Evolutionary conservation across 2,797 vertebrate genomes (phyloP), one percentile per base, ranked within the genome.

Genomic region (Cyprinella venusta): DNA sequence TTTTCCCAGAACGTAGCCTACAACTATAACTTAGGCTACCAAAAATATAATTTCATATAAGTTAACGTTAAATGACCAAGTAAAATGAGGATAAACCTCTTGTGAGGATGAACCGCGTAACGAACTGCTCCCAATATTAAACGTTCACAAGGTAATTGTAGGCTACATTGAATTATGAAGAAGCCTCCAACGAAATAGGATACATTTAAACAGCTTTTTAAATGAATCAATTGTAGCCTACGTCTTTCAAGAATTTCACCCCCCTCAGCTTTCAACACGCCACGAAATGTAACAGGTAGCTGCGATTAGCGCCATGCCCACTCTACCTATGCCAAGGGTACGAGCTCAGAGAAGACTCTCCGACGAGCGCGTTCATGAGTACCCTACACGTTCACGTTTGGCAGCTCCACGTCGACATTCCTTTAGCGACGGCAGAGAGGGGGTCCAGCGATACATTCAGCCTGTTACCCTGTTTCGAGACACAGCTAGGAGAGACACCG

Each of bases 341-440:
- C 72, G 74, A 77, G 74, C 72, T 48, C 71, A 16, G 52, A 45
- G 75, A 64, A 52, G n/a, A 63, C 42, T 82, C 70, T 76, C 50
- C n/a, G 63, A 24, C 75, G 75, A 13, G 86, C 86, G 88, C 88
- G 88, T 87, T 88, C 88, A 85, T 76, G 86, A 59, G 83, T 54
- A 64, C 61, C 42, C 76, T 81, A 81, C 88, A 85, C 95, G 95
- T 93, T 94, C 94, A 95, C 94, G 95, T 93, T 95, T 96, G 94
- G 95, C 95, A 95, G 95, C 94, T 96, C 95, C 95, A 96, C 95
- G 95, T 96, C 95, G 95, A 96, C 95, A 96, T 95, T 95, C 95
- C 82, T 86, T 79, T 7, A 85, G 78, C 61, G 63, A 61, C 65
- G 6, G 21, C 18, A 65, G 76, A 50, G 69, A 45, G 85, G 64